phyloP scores from a whole-genome alignment of 2,113 vertebrate species.

The Corvus moneduloides region DNA sequence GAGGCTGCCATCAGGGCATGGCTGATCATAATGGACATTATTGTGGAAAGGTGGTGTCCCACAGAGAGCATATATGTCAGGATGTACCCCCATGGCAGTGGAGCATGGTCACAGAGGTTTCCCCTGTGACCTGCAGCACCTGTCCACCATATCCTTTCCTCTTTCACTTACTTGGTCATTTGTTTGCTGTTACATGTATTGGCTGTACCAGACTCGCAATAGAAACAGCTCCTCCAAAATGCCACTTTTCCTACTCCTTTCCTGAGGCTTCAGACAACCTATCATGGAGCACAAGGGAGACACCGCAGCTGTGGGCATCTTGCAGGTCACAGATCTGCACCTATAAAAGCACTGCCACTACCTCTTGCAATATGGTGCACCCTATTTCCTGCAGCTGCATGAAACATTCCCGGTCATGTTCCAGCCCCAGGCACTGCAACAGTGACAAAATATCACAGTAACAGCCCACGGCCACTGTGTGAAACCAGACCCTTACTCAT shows the following conservation, averaged over 20 bases:
- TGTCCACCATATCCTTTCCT: not conserved
- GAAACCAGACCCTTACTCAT: not conserved
- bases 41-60: not conserved
- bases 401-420: not conserved
- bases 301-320: not conserved
- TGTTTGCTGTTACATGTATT: not conserved
- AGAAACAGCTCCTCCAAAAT: not conserved
- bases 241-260: not conserved
- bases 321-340: not conserved
- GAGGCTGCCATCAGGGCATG: not conserved
- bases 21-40: accelerated
- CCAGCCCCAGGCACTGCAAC: not conserved
- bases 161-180: not conserved
- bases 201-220: not conserved
- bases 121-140: not conserved
- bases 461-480: accelerated
- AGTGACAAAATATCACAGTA: not conserved
- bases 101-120: not conserved
- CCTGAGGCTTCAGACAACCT: not conserved
- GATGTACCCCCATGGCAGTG: not conserved
- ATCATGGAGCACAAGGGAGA: not conserved
- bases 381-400: not conserved
- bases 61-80: not conserved
- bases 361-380: not conserved
- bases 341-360: not conserved